These are phyloP conservation scores for Dyspetes luteomarginatus DNA, from an alignment of 2,888 invertebrate genomes.

Conservation along the genomic window DNA sequence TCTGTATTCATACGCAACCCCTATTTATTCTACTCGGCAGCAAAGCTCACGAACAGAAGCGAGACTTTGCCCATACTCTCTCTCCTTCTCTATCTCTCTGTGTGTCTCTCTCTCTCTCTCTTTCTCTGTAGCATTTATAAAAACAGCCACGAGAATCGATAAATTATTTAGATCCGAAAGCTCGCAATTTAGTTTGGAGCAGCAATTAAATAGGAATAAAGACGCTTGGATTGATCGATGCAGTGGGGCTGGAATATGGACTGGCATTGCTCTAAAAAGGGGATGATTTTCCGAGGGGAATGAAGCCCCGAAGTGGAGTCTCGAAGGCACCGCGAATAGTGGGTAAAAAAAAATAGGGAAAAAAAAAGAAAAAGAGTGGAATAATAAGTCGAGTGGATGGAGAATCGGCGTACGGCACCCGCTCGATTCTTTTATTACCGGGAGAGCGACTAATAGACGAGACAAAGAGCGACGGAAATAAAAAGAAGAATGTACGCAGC, in stretches of 20 bases:
- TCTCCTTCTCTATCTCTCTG: too few species aligned
- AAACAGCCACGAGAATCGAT: constrained; percentile 8
- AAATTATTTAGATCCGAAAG: constrained; percentile 33
- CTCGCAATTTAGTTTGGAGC: constrained; percentile 44
- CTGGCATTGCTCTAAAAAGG: constrained; percentile 17
- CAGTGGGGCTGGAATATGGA: constrained; percentile 27
- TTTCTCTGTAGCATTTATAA: neutral
- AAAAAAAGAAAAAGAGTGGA: constrained; percentile 20
- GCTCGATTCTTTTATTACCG: constrained; percentile 14
- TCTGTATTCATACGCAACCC: neutral
- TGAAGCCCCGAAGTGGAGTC: constrained; percentile 37
- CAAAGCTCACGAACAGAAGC: neutral
- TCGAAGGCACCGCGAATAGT: constrained; percentile 8
- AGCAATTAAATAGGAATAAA: constrained; percentile 56
- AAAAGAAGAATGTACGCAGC: constrained; percentile 23
- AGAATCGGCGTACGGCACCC: constrained; percentile 33
- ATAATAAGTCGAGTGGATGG: constrained; percentile 47
- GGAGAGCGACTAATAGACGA: neutral
- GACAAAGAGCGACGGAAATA: neutral
- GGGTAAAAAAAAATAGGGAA: neutral
- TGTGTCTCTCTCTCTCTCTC: too few species aligned
- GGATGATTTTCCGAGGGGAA: constrained; percentile 34
- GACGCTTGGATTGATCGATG: constrained; percentile 43
- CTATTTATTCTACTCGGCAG: neutral
- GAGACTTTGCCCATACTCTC: neutral